Base-by-base conservation (phyloP, 2,797 vertebrate genomes). In the Lophotriccus pileatus region DNA sequence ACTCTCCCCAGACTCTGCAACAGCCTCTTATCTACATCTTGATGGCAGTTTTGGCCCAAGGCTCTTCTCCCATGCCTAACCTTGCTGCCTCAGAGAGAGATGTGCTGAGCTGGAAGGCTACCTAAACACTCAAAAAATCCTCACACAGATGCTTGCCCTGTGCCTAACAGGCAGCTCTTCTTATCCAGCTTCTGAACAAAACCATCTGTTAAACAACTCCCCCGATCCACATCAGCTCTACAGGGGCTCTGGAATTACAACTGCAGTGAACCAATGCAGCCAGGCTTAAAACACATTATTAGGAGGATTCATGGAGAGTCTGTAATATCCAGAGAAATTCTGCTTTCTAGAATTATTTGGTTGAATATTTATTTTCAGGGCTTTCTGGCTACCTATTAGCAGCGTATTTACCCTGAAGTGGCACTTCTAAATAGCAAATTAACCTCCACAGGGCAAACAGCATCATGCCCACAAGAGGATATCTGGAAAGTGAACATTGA, bases 191-290 rank as follows among this genome's bases (percentile, higher is more conserved):
- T 87, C 77, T 21, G 28, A 90, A 94, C 49, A 68, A 90, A 94
- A 70, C 70, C 94, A 90, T 94, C 93, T 95, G 87, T 88, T 95
- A 95, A 97, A 95, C 44, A 70, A 18, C 70, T 94, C 92, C 80
- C 89, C 21, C 37, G 85, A 69, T 88, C 87, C 87, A 74, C 95
- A 94, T 96, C 91, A 90, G 52, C 89, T 94, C 82, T 84, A 69
- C 9, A 15, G 95, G 91, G 73, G 77, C 87, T 70, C 85, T 84
- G 89, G 91, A 96, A 91, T 94, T 88, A 90, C 1, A 0, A 21
- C 46, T 86, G 44, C 83, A 59, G 83, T 49, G 55, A 95, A 74
- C 55, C 70, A 90, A 17, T 19, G 41, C 67, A 94, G 52, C 59
- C 87, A 90, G 80, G 23, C 80, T 94, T 86, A 76, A 93, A 94